A percentile compares a stretch with the other conserved stretches of the same genome.
These are phyloP conservation scores for Steinernema khuongi DNA, from an alignment of 1,140 invertebrate genomes.

Conservation along the genomic window DNA sequence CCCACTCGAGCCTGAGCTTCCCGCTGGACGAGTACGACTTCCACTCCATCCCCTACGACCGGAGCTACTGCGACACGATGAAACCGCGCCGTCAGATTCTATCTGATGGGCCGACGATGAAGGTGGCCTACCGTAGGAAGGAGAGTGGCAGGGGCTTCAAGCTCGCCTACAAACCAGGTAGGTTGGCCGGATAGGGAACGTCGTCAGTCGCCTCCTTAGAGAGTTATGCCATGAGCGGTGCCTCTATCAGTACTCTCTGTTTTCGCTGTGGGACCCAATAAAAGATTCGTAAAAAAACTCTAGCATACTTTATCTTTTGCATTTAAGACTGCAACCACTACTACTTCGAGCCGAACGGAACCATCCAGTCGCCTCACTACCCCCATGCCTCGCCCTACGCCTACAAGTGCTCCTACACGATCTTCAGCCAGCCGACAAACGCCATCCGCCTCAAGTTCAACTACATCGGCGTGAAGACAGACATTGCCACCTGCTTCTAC, in stretches of 20 bases:
- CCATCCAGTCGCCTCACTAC: constrained; percentile 52
- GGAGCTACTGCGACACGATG: not conserved
- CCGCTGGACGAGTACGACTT: not conserved
- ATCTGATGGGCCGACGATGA: not conserved
- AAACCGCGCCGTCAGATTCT: not conserved
- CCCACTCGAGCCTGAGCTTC: not conserved
- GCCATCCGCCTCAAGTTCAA: constrained; percentile 45
- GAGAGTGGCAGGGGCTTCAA: constrained; percentile 20
- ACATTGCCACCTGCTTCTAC: constrained; percentile 36
- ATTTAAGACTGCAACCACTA: constrained; percentile 12
- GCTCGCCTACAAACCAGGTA: constrained; percentile 15
- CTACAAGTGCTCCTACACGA: constrained; percentile 50
- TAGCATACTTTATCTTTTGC: constrained; percentile 10
- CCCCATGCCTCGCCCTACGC: constrained; percentile 27
- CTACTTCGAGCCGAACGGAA: constrained; percentile 43
- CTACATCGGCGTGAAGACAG: constrained; percentile 45
- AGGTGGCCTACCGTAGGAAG: not conserved
- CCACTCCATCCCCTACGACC: not conserved
- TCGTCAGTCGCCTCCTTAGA: too few species aligned
- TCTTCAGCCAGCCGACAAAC: constrained; percentile 37
- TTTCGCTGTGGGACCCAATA: too few species aligned
- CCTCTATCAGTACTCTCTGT: too few species aligned
- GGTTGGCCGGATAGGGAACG: too few species aligned
- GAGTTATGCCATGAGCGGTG: too few species aligned
- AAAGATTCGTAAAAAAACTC: too few species aligned